phyloP scores from a whole-genome alignment of 2,113 vertebrate species.

The Hypocryptadius cinnamomeus region DNA sequence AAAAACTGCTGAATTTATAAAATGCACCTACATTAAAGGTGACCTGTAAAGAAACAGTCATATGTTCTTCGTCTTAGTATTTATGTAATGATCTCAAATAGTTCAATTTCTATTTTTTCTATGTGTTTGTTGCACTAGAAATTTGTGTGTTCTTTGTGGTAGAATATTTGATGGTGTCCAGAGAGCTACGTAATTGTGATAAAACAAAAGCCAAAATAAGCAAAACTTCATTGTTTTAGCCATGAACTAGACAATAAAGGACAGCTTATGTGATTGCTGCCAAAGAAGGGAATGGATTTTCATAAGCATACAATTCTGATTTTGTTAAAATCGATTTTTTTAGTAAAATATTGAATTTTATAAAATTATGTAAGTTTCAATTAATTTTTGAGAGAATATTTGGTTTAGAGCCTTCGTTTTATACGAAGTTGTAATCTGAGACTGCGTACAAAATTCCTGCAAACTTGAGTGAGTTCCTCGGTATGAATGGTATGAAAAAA shows the following conservation, averaged over 20 bases:
- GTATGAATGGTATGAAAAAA: background rate
- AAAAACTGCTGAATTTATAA: conserved; percentile 35
- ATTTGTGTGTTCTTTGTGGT: background rate
- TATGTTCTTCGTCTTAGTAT: background rate
- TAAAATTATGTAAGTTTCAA: fast-evolving
- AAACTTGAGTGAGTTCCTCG: background rate
- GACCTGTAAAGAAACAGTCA: background rate
- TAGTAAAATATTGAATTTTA: background rate
- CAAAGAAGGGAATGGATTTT: background rate
- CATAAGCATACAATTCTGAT: background rate
- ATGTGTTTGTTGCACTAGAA: background rate
- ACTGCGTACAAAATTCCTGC: background rate
- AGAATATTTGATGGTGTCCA: background rate
- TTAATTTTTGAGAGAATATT: background rate
- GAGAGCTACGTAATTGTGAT: background rate
- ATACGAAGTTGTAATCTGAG: background rate
- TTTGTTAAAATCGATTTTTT: background rate
- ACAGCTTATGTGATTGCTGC: fast-evolving
- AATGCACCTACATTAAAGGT: conserved; percentile 33
- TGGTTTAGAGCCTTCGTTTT: background rate
- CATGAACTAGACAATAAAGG: background rate
- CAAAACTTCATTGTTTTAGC: background rate
- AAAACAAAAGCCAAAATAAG: background rate
- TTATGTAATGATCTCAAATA: background rate
- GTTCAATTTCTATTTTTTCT: background rate